A percentile compares a stretch with the other conserved stretches of the same genome.
Conservation (phyloP, 1,140 invertebrate genomes). For the Agrypnia vestita region DNA sequence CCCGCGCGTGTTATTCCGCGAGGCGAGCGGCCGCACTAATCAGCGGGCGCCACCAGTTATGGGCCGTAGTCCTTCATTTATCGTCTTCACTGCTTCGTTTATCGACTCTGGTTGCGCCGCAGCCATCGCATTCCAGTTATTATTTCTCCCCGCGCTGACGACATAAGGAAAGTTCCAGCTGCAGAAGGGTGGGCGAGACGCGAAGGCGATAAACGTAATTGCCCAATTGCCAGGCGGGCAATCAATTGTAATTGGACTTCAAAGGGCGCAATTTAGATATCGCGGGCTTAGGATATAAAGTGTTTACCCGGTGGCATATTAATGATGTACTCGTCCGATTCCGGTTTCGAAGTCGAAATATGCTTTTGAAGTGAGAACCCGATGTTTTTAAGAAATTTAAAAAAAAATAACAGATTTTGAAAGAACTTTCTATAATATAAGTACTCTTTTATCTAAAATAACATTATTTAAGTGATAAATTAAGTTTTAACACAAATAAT, state of each 20-base stretch:
- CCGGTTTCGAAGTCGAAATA: neutral
- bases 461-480: no score
- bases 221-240: conserved; percentile 56
- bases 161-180: conserved; percentile 17
- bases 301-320: conserved; percentile 39
- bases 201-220: conserved; percentile 56
- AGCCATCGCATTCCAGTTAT: neutral
- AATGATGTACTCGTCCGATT: conserved; percentile 21
- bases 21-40: neutral
- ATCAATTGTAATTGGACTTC: conserved; percentile 60
- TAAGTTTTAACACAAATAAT: no score
- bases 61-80: conserved; percentile 27
- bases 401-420: no score
- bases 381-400: no score
- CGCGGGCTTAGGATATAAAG: conserved; percentile 34
- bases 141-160: conserved; percentile 18
- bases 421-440: no score
- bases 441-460: no score
- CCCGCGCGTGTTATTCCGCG: neutral
- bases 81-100: neutral
- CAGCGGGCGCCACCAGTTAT: conserved; percentile 28
- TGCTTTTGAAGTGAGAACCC: neutral
- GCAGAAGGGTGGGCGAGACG: neutral
- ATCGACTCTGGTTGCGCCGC: neutral
- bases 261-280: conserved; percentile 56